phyloP scores from a whole-genome alignment of 2,113 vertebrate species.

The Melanostigma gelatinosum region DNA sequence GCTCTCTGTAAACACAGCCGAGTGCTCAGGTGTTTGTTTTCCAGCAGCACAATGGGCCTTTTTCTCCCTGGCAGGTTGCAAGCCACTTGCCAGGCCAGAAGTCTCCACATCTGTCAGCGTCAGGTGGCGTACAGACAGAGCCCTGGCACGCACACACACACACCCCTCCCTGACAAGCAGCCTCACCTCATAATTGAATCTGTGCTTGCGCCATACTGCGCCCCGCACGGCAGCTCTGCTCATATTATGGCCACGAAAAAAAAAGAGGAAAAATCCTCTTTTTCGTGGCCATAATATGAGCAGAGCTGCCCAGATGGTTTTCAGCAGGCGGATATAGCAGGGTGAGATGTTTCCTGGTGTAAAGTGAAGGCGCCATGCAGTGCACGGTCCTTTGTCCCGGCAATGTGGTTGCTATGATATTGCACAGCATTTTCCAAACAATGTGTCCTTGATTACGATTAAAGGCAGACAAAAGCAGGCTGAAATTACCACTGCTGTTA shows the following conservation, averaged over 20 bases:
- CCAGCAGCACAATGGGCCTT: constrained; percentile 53
- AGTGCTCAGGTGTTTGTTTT: constrained; percentile 37
- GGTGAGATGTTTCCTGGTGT: constrained; percentile 48
- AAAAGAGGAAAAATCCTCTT: too few species aligned
- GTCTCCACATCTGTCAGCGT: constrained; percentile 67
- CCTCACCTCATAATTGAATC: constrained; percentile 72
- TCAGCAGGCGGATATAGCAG: constrained; percentile 33
- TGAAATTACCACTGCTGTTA: neutral
- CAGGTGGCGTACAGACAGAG: constrained; percentile 37
- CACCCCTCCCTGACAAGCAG: constrained; percentile 50
- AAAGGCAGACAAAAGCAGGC: neutral
- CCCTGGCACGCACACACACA: constrained; percentile 46
- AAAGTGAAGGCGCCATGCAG: constrained; percentile 37
- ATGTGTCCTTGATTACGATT: neutral
- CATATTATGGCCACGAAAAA: constrained; percentile 48
- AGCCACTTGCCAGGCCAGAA: constrained; percentile 54
- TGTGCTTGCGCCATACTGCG: constrained; percentile 56
- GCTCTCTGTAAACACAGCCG: constrained; percentile 64
- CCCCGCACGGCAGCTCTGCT: constrained; percentile 53
- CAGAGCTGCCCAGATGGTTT: too few species aligned
- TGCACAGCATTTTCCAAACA: neutral
- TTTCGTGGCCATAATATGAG: too few species aligned
- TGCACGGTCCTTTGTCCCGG: neutral
- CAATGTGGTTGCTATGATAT: constrained; percentile 14
- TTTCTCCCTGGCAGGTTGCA: constrained; percentile 60